phyloP scores from a whole-genome alignment of 2,113 vertebrate species.

The Chrysemys picta region DNA sequence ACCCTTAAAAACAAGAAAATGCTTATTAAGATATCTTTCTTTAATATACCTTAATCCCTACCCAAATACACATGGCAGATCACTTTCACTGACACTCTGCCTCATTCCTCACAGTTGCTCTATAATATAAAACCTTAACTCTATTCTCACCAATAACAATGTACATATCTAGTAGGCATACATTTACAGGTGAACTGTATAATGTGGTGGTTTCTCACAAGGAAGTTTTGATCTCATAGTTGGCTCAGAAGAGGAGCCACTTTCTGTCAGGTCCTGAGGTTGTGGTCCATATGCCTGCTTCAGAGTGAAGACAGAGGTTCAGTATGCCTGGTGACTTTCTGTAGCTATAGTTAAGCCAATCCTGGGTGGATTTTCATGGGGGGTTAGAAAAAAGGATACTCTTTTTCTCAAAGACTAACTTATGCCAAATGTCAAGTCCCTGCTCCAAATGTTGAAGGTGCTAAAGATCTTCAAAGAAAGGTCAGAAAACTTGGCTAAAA shows the following conservation, averaged over 20 bases:
- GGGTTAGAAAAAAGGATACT: too few relatives aligned
- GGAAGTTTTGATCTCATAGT: neutral
- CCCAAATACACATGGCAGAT: neutral
- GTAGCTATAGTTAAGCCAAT: neutral
- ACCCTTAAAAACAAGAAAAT: neutral
- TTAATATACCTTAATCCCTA: neutral
- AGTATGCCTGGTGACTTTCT: neutral
- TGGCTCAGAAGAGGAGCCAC: neutral
- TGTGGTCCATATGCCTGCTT: neutral
- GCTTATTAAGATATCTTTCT: neutral
- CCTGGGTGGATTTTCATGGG: neutral
- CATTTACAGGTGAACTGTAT: neutral
- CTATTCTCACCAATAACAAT: neutral
- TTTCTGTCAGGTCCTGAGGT: neutral
- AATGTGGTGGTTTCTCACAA: neutral
- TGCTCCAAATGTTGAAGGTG: neutral
- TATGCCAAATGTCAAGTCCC: neutral
- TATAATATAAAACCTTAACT: neutral
- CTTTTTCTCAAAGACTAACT: neutral
- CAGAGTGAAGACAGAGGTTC: slow-evolving; percentile 5
- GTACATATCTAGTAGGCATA: neutral
- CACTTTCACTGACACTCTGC: neutral
- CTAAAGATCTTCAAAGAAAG: neutral
- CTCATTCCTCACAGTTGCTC: neutral
- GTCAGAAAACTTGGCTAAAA: neutral